These are phyloP conservation scores for Brachionichthys hirsutus DNA, from an alignment of 2,113 vertebrate species.

Conservation along the genomic window DNA sequence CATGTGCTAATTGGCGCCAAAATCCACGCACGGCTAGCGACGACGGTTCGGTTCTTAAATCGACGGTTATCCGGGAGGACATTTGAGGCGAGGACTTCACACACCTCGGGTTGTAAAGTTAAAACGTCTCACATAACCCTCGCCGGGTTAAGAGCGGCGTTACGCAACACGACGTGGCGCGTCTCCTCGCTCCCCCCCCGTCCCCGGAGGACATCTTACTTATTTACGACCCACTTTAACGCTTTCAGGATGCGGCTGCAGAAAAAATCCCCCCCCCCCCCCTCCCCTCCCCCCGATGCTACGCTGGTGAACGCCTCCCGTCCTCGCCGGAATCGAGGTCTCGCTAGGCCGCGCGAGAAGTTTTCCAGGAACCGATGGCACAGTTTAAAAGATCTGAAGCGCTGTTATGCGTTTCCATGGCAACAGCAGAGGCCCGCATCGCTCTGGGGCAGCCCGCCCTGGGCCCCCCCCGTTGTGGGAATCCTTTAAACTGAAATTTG, in stretches of 20 bases:
- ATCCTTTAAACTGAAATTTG: conserved; percentile 14
- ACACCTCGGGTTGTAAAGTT: too few relatives aligned
- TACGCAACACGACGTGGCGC: neutral
- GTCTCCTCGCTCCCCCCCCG: neutral
- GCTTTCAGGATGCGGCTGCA: conserved; percentile 11
- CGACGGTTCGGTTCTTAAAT: too few relatives aligned
- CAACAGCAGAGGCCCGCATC: conserved; percentile 41
- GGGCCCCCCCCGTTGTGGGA: conserved; percentile 10
- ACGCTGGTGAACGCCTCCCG: conserved; percentile 1
- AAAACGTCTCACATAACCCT: too few relatives aligned
- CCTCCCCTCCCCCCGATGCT: neutral
- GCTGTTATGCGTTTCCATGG: conserved; percentile 40
- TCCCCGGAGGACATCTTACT: neutral
- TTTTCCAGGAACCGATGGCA: conserved; percentile 44
- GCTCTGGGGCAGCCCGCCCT: too few relatives aligned
- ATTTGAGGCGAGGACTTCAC: too few relatives aligned
- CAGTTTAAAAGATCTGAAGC: conserved; percentile 29
- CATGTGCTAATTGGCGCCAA: too few relatives aligned
- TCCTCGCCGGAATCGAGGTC: conserved; percentile 3
- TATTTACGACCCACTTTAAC: conserved; percentile 1
- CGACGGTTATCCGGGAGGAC: too few relatives aligned
- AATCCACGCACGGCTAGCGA: too few relatives aligned
- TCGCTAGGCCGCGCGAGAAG: conserved; percentile 11
- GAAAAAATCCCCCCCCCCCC: too few relatives aligned
- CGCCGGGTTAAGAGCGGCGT: too few relatives aligned